Percentiles rank a stretch among this genome's conserved stretches.
phyloP scores from a whole-genome alignment of 2,797 vertebrate species.

The Schizothorax lantsangensis region DNA sequence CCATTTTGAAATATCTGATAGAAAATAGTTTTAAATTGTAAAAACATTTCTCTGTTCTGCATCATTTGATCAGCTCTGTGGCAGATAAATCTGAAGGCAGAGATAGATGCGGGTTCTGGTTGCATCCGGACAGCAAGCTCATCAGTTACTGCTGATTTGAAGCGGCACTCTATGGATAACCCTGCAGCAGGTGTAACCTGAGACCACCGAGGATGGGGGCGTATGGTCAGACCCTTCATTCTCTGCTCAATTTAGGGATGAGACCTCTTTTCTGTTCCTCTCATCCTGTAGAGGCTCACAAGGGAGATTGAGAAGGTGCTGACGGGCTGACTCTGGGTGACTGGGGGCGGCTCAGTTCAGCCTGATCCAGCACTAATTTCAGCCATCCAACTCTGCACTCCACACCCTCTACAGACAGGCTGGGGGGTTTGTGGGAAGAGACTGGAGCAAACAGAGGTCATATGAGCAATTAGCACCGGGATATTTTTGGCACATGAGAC shows the following conservation, averaged over 20 bases:
- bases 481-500: slow-evolving; percentile 65
- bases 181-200: slow-evolving; percentile 64
- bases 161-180: slow-evolving; percentile 56
- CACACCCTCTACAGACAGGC: slow-evolving; percentile 61
- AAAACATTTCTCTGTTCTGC: slow-evolving; percentile 54
- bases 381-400: slow-evolving; percentile 69
- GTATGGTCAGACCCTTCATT: slow-evolving; percentile 49
- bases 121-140: slow-evolving; percentile 75
- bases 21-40: too few species aligned
- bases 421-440: slow-evolving; percentile 30
- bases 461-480: slow-evolving; percentile 33
- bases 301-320: slow-evolving; percentile 66
- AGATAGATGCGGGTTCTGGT: slow-evolving; percentile 69
- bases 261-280: slow-evolving; percentile 41
- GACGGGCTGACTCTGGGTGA: slow-evolving; percentile 64
- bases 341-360: slow-evolving; percentile 69
- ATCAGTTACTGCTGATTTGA: slow-evolving; percentile 71
- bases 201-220: slow-evolving; percentile 49
- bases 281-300: slow-evolving; percentile 49
- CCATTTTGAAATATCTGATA: too few species aligned
- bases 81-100: not conserved
- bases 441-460: slow-evolving; percentile 53
- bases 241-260: slow-evolving; percentile 22
- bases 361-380: slow-evolving; percentile 77
- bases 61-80: slow-evolving; percentile 10